phyloP scores from a whole-genome alignment of 2,797 vertebrate species.

The Pangasius macronema region DNA sequence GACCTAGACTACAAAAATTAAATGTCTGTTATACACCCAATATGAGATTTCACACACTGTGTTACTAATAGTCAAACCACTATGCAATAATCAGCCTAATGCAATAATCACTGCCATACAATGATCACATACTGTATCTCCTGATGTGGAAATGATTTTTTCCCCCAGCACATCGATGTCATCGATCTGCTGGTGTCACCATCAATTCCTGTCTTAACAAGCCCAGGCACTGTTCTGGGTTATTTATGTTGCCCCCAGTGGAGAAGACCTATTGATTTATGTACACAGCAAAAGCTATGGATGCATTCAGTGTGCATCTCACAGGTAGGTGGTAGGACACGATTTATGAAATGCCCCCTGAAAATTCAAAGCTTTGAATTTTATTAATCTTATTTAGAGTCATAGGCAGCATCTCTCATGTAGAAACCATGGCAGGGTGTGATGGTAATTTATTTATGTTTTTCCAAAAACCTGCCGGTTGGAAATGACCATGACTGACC shows the following conservation, averaged over 20 bases:
- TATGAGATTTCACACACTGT: not conserved
- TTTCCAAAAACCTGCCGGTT: conserved; percentile 24
- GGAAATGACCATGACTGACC: conserved; percentile 54
- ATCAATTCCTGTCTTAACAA: conserved; percentile 62
- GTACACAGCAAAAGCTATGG: conserved; percentile 54
- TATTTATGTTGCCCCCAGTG: conserved; percentile 59
- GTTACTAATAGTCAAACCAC: not conserved
- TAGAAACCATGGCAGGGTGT: conserved; percentile 38
- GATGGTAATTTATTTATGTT: conserved; percentile 52
- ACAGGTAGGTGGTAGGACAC: conserved; percentile 55
- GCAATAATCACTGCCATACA: conserved; percentile 13
- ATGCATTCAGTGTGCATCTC: conserved; percentile 44
- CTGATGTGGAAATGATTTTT: conserved; percentile 17
- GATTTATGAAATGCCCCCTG: conserved; percentile 57
- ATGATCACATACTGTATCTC: conserved; percentile 17
- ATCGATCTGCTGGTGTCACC: conserved; percentile 60
- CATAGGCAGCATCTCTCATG: conserved; percentile 50
- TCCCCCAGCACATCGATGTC: conserved; percentile 20
- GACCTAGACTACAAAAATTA: not conserved
- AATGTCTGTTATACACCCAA: not conserved
- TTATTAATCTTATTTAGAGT: conserved; percentile 59
- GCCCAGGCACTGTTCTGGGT: conserved; percentile 56
- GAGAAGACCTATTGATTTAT: conserved; percentile 62
- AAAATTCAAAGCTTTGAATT: conserved; percentile 58
- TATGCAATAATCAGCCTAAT: conserved; percentile 1